Evolutionary conservation across 1,140 invertebrate species (phyloP).

Genomic region (Aculops lycopersici): DNA sequence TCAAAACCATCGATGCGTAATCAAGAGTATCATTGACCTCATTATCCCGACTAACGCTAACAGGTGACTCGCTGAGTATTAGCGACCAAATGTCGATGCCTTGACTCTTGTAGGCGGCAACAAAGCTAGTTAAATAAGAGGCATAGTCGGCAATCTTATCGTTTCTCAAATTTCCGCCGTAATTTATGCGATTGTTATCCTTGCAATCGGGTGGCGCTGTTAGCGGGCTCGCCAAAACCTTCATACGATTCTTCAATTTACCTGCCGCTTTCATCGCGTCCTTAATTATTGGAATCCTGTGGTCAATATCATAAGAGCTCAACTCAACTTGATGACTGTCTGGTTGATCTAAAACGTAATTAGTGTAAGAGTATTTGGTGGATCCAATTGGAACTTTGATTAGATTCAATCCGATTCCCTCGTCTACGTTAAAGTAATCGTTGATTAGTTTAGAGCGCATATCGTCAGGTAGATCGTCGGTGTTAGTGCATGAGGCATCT

Average conservation of each 20-base stretch:
- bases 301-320: constrained; percentile 26
- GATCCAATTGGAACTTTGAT: constrained; percentile 44
- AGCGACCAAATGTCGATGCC: constrained; percentile 25
- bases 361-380: constrained; percentile 36
- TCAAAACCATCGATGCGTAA: neutral
- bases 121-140: constrained; percentile 19
- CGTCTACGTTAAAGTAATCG: constrained; percentile 1
- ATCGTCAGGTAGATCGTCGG: neutral
- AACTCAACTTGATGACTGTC: constrained; percentile 22
- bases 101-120: constrained; percentile 22
- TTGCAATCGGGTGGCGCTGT: neutral
- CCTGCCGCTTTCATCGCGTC: neutral
- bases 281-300: constrained; percentile 20
- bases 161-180: neutral
- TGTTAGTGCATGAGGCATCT: neutral
- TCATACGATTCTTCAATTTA: neutral
- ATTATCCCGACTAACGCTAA: too few relatives aligned
- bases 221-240: neutral
- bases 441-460: constrained; percentile 1
- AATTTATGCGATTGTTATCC: neutral
- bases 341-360: constrained; percentile 32
- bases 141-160: neutral
- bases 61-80: constrained; percentile 16
- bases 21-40: neutral
- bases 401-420: constrained; percentile 31